These are phyloP conservation scores for Coecobrya sp. DNA, from an alignment of 2,888 invertebrate genomes.

Conservation along the genomic window DNA sequence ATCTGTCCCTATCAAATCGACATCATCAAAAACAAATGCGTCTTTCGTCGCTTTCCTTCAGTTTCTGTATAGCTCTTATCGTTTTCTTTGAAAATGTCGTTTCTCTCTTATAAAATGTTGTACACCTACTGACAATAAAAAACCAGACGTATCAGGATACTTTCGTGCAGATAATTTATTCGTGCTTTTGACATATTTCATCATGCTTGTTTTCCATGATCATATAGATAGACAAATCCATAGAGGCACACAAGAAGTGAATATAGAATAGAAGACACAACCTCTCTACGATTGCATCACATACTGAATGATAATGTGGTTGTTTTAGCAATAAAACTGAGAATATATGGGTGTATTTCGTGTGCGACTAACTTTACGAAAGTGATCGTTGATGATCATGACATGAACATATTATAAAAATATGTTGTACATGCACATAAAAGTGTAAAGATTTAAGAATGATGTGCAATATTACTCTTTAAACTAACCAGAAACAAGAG, in stretches of 20 bases:
- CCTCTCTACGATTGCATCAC: not conserved
- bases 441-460: not conserved
- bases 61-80: not conserved
- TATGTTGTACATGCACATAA: conserved; percentile 8
- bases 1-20: conserved; percentile 13
- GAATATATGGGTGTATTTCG: not conserved
- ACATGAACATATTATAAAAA: not conserved
- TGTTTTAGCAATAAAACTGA: conserved; percentile 10
- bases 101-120: not conserved
- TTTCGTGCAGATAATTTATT: not conserved
- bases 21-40: conserved; percentile 49
- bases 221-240: not conserved
- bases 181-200: not conserved
- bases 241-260: not conserved
- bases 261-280: not conserved
- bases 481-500: not conserved
- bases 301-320: not conserved
- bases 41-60: not conserved
- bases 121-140: not conserved
- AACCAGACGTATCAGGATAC: not conserved
- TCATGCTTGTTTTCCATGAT: conserved; percentile 9
- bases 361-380: too few species aligned
- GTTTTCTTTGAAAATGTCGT: conserved; percentile 30
- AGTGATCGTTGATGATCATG: too few species aligned
- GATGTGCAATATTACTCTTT: conserved; percentile 3